Percentiles rank a stretch among this genome's conserved stretches.
phyloP scores from a whole-genome alignment of 2,888 invertebrate genomes.

The Nemurella pictetii region DNA sequence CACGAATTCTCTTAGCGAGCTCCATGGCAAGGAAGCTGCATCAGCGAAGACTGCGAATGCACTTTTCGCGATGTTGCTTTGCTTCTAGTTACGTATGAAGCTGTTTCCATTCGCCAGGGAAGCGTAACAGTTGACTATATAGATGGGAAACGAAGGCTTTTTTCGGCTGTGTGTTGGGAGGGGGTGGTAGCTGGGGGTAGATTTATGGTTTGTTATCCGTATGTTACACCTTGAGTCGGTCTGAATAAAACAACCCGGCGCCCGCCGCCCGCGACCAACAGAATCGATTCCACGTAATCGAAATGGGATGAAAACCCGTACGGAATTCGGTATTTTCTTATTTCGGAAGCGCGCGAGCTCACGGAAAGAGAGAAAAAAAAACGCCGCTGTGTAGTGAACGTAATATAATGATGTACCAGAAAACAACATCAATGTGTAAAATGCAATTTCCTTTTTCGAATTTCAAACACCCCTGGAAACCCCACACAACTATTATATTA shows the following conservation, averaged over 20 bases:
- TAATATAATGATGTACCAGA: not conserved
- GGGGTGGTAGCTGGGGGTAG: not conserved
- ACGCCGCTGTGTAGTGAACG: not conserved
- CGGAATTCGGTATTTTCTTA: conserved; percentile 29
- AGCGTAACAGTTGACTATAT: conserved; percentile 16
- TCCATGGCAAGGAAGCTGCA: too few species aligned
- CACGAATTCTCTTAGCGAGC: too few species aligned
- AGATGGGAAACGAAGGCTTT: not conserved
- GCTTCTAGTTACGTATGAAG: not conserved
- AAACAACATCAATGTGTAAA: not conserved
- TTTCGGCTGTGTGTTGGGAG: not conserved
- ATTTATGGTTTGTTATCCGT: conserved; percentile 29
- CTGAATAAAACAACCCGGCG: conserved; percentile 17
- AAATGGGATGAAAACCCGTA: conserved; percentile 20
- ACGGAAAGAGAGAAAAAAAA: not conserved
- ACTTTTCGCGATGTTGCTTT: not conserved
- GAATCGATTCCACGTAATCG: conserved; percentile 27
- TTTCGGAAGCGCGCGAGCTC: not conserved
- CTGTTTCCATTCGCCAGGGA: conserved; percentile 20
- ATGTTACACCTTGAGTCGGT: conserved; percentile 28
- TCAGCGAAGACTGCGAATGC: too few species aligned
- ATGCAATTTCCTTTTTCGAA: not conserved
- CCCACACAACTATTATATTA: not conserved
- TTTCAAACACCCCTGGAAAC: not conserved
- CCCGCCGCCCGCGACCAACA: not conserved